phyloP scores from a whole-genome alignment of 2,797 vertebrate genomes.

The Buceros bicornis region DNA sequence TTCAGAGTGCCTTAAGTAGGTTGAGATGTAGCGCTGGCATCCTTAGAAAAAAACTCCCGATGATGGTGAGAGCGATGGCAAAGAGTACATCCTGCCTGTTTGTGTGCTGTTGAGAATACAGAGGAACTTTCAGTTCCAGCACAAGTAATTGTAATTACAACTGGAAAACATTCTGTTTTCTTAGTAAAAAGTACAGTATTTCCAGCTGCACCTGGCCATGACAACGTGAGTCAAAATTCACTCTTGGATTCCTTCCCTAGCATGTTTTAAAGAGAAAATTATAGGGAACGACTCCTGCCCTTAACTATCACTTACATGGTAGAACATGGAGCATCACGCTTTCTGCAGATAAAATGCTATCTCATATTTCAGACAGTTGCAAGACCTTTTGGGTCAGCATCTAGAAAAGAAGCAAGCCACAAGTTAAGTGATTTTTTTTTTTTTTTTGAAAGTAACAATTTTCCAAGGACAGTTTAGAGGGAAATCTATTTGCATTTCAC shows the following conservation, averaged over 20 bases:
- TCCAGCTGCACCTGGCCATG: not conserved
- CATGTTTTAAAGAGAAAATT: not conserved
- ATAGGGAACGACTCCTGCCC: not conserved
- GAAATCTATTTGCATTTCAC: not conserved
- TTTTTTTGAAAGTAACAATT: not conserved
- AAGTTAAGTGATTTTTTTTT: not conserved
- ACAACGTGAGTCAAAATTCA: not conserved
- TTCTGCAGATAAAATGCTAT: not conserved
- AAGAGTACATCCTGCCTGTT: fast-evolving
- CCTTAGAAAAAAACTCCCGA: not conserved
- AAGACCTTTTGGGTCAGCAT: not conserved
- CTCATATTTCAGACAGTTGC: not conserved
- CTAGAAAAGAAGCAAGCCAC: not conserved
- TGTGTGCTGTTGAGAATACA: not conserved
- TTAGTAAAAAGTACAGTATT: not conserved
- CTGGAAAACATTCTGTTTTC: not conserved
- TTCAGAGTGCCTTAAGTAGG: not conserved
- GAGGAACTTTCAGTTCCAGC: not conserved
- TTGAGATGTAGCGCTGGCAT: not conserved
- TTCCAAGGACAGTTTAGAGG: not conserved
- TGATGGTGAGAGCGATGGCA: not conserved
- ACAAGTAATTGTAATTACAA: not conserved
- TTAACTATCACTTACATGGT: not conserved
- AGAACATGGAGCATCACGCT: not conserved
- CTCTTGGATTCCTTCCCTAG: not conserved